These are phyloP conservation scores for Tethya wilhelma DNA, from an alignment of 37 sponge, comb jelly and placozoan species.

Conservation along the genomic window DNA sequence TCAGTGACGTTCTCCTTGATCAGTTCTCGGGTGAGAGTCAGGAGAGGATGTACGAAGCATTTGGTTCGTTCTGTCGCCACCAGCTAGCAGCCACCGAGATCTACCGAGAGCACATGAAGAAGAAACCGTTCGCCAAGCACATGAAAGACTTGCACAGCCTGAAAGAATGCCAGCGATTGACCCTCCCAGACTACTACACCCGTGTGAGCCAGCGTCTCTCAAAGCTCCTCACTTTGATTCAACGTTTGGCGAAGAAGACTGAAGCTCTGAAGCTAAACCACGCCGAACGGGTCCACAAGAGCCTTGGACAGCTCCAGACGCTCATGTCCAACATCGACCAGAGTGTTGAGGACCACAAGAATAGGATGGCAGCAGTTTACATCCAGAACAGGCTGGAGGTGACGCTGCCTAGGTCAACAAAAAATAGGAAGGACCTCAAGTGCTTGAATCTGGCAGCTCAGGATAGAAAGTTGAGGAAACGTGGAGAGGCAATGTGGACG, in stretches of 20 bases:
- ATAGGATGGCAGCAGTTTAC: slow-evolving; percentile 41
- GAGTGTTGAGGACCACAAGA: slow-evolving; percentile 57
- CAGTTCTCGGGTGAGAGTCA: slow-evolving; percentile 57
- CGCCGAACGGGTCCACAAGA: slow-evolving; percentile 4
- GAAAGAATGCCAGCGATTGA: slow-evolving; percentile 65
- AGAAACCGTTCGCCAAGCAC: slow-evolving; percentile 56
- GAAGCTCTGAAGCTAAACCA: slow-evolving; percentile 51
- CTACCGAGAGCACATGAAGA: slow-evolving; percentile 76
- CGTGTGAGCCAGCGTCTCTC: slow-evolving; percentile 57
- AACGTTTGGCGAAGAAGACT: slow-evolving; percentile 66
- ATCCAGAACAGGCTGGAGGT: slow-evolving; percentile 73
- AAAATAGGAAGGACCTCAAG: slow-evolving; percentile 58
- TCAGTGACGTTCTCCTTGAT: slow-evolving; percentile 57
- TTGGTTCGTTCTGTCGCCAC: slow-evolving; percentile 52
- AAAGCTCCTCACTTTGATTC: slow-evolving; percentile 58
- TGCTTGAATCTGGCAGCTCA: slow-evolving; percentile 51
- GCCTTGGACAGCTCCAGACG: slow-evolving; percentile 27
- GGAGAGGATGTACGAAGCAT: slow-evolving; percentile 46
- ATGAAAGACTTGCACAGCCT: slow-evolving; percentile 53
- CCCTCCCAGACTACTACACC: slow-evolving; percentile 71
- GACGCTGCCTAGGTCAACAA: slow-evolving; percentile 26
- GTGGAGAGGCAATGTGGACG: slow-evolving; percentile 62
- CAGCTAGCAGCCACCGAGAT: slow-evolving; percentile 62
- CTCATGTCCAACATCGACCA: slow-evolving; percentile 47
- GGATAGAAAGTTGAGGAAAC: slow-evolving; percentile 53